These are phyloP conservation scores for Mormyrops attenuatus DNA, from an alignment of 2,797 vertebrate species.

Conservation along the genomic window DNA sequence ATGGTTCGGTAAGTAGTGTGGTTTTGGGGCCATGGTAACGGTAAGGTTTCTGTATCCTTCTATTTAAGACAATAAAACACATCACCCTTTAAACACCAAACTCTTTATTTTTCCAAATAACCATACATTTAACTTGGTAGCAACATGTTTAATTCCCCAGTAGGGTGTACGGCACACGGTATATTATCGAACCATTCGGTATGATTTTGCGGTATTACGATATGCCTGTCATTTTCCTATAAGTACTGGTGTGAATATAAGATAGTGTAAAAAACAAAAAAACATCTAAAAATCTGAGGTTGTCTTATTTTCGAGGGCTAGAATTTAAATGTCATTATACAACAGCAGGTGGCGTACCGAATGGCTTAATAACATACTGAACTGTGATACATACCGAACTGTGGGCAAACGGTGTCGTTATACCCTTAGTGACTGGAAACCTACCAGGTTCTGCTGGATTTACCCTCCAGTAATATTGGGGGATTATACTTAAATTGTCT, in stretches of 20 bases:
- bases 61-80: neutral
- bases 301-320: neutral
- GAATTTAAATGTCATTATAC: neutral
- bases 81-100: neutral
- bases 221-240: neutral
- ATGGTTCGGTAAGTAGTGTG: neutral
- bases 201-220: neutral
- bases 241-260: neutral
- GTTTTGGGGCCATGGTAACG: neutral
- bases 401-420: neutral
- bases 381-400: neutral
- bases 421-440: neutral
- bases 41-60: neutral
- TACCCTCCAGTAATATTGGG: neutral
- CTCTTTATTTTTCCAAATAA: neutral
- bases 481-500: neutral
- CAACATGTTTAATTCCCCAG: neutral
- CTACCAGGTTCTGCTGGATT: neutral
- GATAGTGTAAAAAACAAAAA: neutral
- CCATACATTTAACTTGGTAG: neutral
- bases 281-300: neutral
- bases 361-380: neutral
- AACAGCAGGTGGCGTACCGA: neutral
- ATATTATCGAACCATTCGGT: neutral
- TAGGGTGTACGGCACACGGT: neutral